Base-by-base conservation (phyloP, 2,797 vertebrate genomes). In the Champsocephalus esox region DNA sequence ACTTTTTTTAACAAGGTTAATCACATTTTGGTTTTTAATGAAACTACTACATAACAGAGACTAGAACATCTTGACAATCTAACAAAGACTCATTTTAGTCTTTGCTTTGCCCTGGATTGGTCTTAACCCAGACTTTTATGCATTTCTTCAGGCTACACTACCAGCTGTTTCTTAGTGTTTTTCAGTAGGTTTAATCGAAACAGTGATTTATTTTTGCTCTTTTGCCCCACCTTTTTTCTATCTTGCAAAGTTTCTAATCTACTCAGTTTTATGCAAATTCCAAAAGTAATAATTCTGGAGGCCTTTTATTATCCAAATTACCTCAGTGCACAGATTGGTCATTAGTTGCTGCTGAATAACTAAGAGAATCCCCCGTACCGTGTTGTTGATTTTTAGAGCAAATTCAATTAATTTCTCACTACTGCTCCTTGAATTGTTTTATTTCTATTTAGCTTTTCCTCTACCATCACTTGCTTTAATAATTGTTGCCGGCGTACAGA, bases 291-390 rank as follows among this genome's bases (percentile, higher is more conserved):
- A 66, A 59, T 75, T 45, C 21, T 44, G 8, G n/a, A 65, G 45
- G 70, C 61, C 34, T 68, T 80, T 79, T 50, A 65, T 75, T 60
- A 84, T 84, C 65, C 32, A 74, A 79, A 87, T 82, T 80, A 79
- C 62, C 24, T 78, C 7, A 0, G 65, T 73, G 48, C 66, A 70
- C 63, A 55, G 44, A 55, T 66, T 59, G 54, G 67, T 70, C 52
- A 73, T 85, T 75, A 82, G 59, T 54, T 66, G 61, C 38, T 7
- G 46, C 61, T 77, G 61, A 75, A 69, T 70, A 82, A 82, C 45
- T 65, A 68, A 74, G 51, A 75, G 56, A 74, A 72, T 60, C 56
- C 8, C 9, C 41, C 45, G 12, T 65, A 78, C 43, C 4, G 0
- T 60, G 19, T 59, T 86, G 79, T 82, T 72, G 69, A 85, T 74